A percentile compares a stretch with the other conserved stretches of the same genome.
phyloP scores from a whole-genome alignment of 1,140 invertebrate species.

The Drosophila micromelanica region DNA sequence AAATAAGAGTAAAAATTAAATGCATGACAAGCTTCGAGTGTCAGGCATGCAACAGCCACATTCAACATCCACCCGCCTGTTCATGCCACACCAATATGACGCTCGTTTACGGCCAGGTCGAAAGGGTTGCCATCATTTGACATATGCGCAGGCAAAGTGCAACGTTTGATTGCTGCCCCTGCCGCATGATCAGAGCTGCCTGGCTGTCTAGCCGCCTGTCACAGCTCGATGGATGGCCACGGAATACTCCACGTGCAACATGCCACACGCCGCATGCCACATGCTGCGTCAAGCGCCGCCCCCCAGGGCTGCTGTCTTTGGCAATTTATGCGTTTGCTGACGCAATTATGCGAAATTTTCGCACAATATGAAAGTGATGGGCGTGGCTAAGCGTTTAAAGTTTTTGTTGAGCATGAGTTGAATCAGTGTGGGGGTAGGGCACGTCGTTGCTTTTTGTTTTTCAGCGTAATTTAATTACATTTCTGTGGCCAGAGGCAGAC shows the following conservation, averaged over 20 bases:
- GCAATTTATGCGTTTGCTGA: slow-evolving; percentile 78
- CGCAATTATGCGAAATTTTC: slow-evolving; percentile 81
- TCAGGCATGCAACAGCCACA: slow-evolving; percentile 64
- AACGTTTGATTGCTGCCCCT: slow-evolving; percentile 63
- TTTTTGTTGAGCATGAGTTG: slow-evolving; percentile 34
- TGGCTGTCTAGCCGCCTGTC: slow-evolving; percentile 26
- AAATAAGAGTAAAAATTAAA: slow-evolving; percentile 11
- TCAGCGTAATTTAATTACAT: slow-evolving; percentile 81
- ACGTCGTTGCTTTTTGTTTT: slow-evolving; percentile 32
- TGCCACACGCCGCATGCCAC: slow-evolving; percentile 26
- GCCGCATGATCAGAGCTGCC: not conserved
- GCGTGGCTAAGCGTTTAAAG: slow-evolving; percentile 74
- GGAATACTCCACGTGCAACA: slow-evolving; percentile 35
- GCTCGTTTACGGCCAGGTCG: slow-evolving; percentile 14
- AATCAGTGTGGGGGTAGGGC: not conserved
- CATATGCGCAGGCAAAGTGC: slow-evolving; percentile 74
- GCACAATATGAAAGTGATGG: slow-evolving; percentile 62
- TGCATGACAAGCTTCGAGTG: slow-evolving; percentile 54
- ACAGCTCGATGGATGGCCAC: slow-evolving; percentile 25
- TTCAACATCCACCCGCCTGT: not conserved
- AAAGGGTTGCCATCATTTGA: slow-evolving; percentile 41
- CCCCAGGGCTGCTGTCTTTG: slow-evolving; percentile 73
- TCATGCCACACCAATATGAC: slow-evolving; percentile 20
- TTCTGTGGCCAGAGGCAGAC: slow-evolving; percentile 62
- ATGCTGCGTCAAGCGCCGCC: slow-evolving; percentile 34